Conservation (phyloP, 2,888 invertebrate species). For the Hydrotaea diabolus region DNA sequence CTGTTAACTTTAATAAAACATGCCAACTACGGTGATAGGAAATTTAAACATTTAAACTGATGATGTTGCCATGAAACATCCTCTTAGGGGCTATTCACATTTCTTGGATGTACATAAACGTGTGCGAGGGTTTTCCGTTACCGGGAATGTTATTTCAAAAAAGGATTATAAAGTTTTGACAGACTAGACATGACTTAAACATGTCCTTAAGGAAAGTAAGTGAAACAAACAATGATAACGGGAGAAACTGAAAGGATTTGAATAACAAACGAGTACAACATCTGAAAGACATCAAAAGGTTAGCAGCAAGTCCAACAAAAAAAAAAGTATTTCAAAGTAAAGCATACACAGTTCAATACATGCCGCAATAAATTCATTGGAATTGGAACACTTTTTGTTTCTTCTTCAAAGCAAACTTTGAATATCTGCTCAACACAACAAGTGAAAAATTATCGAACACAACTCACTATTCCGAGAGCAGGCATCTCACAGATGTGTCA, state of each 20-base stretch:
- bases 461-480: no score
- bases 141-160: constrained; percentile 17
- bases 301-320: no score
- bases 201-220: constrained; percentile 31
- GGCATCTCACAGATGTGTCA: neutral
- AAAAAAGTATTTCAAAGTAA: neutral
- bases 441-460: neutral
- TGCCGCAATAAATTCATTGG: neutral
- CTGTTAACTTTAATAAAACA: neutral
- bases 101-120: no score
- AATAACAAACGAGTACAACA: constrained; percentile 43
- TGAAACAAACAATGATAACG: neutral
- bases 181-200: constrained; percentile 49
- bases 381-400: neutral
- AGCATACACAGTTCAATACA: neutral
- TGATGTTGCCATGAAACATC: neutral
- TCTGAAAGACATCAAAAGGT: constrained; percentile 41
- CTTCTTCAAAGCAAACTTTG: neutral
- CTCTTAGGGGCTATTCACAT: neutral
- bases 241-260: constrained; percentile 29
- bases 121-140: neutral
- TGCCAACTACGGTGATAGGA: neutral
- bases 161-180: constrained; percentile 48
- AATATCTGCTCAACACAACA: no score
- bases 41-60: neutral